Evolutionary conservation across 2,113 vertebrate genomes (phyloP).

Genomic region (Saccopteryx leptura): DNA sequence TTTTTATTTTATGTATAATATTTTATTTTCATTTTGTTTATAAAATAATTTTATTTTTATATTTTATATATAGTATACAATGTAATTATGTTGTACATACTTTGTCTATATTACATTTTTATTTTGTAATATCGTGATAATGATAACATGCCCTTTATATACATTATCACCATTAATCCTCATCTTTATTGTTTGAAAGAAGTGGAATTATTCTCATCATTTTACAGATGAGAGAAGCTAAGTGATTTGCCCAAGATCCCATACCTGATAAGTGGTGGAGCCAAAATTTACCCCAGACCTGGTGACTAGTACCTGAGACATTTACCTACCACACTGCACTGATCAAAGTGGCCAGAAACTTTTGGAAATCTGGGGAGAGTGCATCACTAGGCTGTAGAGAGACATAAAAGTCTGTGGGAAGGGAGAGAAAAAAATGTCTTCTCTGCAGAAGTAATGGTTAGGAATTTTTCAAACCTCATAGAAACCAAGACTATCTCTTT

Average conservation of each 20-base stretch:
- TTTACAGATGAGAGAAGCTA: constrained; percentile 32
- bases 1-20: constrained; percentile 36
- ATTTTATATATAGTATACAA: neutral
- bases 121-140: neutral
- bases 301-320: neutral
- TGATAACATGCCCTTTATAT: neutral
- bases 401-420: neutral
- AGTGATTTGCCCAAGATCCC: neutral
- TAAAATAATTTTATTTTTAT: constrained; percentile 2
- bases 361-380: neutral
- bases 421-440: neutral
- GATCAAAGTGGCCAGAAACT: neutral
- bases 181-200: neutral
- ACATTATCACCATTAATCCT: neutral
- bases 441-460: neutral
- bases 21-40: constrained; percentile 36
- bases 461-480: neutral
- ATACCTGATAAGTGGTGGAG: neutral
- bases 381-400: neutral
- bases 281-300: neutral
- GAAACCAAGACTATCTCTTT: neutral
- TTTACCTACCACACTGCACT: neutral
- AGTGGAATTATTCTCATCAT: neutral
- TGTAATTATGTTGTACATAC: neutral
- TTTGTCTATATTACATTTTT: neutral